Conservation (phyloP, 2,797 vertebrate genomes). For the Dicrostonyx torquatus region DNA sequence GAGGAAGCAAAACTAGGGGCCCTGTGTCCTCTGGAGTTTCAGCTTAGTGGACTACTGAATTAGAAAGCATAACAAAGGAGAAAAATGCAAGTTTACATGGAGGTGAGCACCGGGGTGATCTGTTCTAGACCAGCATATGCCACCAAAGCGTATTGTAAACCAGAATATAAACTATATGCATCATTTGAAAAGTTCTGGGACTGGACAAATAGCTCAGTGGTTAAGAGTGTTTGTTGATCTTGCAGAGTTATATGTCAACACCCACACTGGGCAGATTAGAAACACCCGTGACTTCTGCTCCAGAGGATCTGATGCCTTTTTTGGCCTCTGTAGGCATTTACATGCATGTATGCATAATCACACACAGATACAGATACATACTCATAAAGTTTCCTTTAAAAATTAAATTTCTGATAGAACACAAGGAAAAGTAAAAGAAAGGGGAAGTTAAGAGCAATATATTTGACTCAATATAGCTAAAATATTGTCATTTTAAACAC, state of each 20-base stretch:
- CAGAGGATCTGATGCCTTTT: neutral
- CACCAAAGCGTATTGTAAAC: neutral
- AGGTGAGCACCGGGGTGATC: rapidly evolving
- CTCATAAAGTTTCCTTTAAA: neutral
- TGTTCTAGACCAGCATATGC: neutral
- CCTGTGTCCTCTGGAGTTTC: neutral
- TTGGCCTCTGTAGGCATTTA: neutral
- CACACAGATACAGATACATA: neutral
- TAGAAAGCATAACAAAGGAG: neutral
- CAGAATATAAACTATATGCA: neutral
- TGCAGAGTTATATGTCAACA: neutral
- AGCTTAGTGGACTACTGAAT: neutral
- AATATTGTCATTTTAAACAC: neutral
- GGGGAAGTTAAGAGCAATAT: neutral
- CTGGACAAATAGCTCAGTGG: neutral
- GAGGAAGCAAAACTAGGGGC: neutral
- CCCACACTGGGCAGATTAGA: neutral
- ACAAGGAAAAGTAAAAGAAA: neutral
- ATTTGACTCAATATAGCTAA: neutral
- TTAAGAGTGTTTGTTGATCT: neutral
- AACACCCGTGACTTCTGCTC: neutral
- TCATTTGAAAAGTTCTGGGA: neutral
- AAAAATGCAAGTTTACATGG: neutral
- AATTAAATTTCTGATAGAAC: neutral
- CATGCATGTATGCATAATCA: neutral